A percentile compares a stretch with the other conserved stretches of the same genome.
phyloP scores from a whole-genome alignment of 2,797 vertebrate genomes.

The Geotrypetes seraphini region DNA sequence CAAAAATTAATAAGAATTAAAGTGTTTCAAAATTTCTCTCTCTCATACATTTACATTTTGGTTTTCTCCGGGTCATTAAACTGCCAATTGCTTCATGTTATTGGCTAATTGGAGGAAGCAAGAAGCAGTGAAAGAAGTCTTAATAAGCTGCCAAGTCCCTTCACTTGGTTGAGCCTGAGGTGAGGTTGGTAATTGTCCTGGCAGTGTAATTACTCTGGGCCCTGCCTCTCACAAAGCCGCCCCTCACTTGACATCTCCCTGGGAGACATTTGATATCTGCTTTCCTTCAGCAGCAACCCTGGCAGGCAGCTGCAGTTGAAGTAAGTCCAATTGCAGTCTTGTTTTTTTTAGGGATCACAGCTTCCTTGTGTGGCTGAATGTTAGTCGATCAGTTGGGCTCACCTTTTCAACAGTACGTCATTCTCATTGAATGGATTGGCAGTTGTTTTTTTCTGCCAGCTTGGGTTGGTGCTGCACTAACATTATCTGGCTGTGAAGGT shows the following conservation, averaged over 20 bases:
- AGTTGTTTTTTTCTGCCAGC: slow-evolving; percentile 12
- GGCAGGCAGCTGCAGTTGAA: neutral
- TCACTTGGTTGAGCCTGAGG: slow-evolving; percentile 17
- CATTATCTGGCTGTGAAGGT: neutral
- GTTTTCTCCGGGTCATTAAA: slow-evolving; percentile 15
- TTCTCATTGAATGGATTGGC: slow-evolving; percentile 5
- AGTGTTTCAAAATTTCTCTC: too few relatives aligned
- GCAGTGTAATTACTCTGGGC: slow-evolving; percentile 30
- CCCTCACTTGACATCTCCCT: slow-evolving; percentile 19
- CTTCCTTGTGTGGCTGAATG: slow-evolving; percentile 7
- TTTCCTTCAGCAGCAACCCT: slow-evolving; percentile 7
- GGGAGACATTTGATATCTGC: slow-evolving; percentile 9
- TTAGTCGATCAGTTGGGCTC: neutral
- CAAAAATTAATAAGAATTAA: too few relatives aligned
- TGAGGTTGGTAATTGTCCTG: slow-evolving; percentile 32
- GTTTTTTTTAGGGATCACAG: slow-evolving; percentile 1
- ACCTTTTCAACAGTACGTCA: slow-evolving; percentile 7
- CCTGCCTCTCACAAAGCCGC: slow-evolving; percentile 24
- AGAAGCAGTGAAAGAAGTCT: slow-evolving; percentile 21
- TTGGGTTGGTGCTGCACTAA: neutral
- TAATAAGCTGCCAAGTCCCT: slow-evolving; percentile 33
- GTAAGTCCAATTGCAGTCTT: neutral
- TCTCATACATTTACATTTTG: too few relatives aligned
- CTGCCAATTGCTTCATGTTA: slow-evolving; percentile 19
- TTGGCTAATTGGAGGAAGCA: slow-evolving; percentile 40